phyloP scores from a whole-genome alignment of 2,113 vertebrate species.

The Ceyx margarethae region DNA sequence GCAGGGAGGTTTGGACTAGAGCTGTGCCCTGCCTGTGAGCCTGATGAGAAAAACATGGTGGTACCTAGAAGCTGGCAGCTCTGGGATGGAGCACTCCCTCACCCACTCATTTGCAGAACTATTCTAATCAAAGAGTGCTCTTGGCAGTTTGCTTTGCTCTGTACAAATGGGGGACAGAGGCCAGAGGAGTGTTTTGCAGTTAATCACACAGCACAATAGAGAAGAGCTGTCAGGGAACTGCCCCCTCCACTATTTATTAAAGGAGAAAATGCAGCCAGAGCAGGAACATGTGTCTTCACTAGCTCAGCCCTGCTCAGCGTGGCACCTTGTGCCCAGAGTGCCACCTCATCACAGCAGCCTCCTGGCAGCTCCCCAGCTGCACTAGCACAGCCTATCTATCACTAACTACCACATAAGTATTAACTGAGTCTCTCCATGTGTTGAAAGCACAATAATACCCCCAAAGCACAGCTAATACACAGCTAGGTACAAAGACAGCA shows the following conservation, averaged over 20 bases:
- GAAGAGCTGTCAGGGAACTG: neutral
- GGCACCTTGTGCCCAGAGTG: neutral
- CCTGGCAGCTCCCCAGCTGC: neutral
- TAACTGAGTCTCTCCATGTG: too few relatives aligned
- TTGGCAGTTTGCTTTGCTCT: slow-evolving; percentile 8
- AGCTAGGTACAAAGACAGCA: neutral
- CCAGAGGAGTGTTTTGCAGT: slow-evolving; percentile 16
- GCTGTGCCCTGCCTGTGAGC: neutral
- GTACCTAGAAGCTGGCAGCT: neutral
- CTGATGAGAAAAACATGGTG: slow-evolving; percentile 34
- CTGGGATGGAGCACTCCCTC: neutral
- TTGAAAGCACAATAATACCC: neutral
- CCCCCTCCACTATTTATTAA: neutral
- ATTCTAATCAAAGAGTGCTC: neutral
- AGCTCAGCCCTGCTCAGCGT: neutral
- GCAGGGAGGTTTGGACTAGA: neutral
- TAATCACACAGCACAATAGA: neutral
- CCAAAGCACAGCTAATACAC: neutral
- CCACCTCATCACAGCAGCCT: neutral
- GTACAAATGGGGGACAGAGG: neutral
- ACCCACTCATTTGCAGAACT: neutral
- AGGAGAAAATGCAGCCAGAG: neutral
- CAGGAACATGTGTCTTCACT: neutral
- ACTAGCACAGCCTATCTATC: neutral
- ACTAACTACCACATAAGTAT: too few relatives aligned